Evolutionary conservation across 2,113 vertebrate species (phyloP).

Genomic region (Patagioenas fasciata): DNA sequence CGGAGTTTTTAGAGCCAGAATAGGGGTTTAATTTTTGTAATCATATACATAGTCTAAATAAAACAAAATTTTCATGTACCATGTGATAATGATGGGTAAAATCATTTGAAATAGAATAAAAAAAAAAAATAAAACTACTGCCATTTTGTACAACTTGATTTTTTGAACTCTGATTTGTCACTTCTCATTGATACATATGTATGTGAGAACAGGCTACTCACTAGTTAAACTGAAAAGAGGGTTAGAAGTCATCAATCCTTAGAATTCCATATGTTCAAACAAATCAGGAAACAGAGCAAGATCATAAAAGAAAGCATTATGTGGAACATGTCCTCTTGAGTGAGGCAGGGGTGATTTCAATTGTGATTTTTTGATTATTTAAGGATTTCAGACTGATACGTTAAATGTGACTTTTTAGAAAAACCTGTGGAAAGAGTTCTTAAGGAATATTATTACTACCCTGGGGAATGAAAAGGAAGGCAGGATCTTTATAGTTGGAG

Average conservation of each 20-base stretch:
- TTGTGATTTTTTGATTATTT: background rate
- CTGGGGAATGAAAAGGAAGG: background rate
- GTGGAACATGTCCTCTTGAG: fast-evolving
- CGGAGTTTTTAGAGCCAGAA: background rate
- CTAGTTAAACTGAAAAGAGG: background rate
- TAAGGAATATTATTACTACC: background rate
- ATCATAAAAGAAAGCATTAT: background rate
- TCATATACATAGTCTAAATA: background rate
- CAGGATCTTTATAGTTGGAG: background rate
- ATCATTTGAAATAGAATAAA: background rate
- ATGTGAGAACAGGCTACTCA: background rate
- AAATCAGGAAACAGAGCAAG: background rate
- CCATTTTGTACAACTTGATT: background rate
- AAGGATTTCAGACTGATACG: background rate
- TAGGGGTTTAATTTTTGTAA: background rate
- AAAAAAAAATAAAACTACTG: background rate
- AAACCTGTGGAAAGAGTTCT: background rate
- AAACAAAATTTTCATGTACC: background rate
- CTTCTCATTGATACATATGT: background rate
- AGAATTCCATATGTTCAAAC: background rate
- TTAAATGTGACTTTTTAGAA: background rate
- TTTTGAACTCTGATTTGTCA: background rate
- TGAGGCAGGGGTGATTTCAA: background rate
- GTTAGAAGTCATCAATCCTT: background rate
- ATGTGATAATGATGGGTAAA: background rate